phyloP scores from a whole-genome alignment of 2,113 vertebrate species.

The Ursus arctos region DNA sequence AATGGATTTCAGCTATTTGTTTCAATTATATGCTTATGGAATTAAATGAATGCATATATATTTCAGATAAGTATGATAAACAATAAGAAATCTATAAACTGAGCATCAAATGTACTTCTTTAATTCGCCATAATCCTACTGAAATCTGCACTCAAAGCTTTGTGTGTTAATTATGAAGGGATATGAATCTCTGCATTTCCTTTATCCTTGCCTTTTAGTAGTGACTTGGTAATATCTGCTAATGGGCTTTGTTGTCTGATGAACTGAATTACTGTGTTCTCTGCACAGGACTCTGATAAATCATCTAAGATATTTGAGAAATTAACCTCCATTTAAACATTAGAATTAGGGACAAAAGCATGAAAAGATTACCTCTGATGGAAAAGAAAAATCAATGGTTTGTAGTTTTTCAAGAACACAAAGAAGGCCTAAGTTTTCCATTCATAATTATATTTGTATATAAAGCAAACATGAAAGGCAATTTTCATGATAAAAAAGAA shows the following conservation, averaged over 20 bases:
- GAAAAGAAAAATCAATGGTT: constrained; percentile 29
- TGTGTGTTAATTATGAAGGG: constrained; percentile 66
- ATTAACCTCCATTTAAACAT: constrained; percentile 71
- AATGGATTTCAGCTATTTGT: constrained; percentile 76
- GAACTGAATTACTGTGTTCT: constrained; percentile 75
- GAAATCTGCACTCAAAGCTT: constrained; percentile 76
- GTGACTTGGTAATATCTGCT: constrained; percentile 73
- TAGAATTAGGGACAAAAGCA: constrained; percentile 44
- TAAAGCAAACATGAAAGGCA: constrained; percentile 48
- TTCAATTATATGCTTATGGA: constrained; percentile 74
- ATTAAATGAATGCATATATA: constrained; percentile 79
- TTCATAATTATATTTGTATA: constrained; percentile 47
- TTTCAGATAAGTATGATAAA: constrained; percentile 76
- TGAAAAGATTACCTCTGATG: constrained; percentile 56
- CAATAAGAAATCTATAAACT: constrained; percentile 71
- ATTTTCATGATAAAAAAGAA: not conserved
- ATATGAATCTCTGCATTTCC: constrained; percentile 77
- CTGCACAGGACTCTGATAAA: constrained; percentile 67
- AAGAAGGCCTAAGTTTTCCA: constrained; percentile 17
- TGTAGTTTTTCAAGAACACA: constrained; percentile 36
- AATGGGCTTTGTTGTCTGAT: constrained; percentile 77
- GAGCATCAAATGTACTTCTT: constrained; percentile 67
- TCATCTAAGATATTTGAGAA: constrained; percentile 73
- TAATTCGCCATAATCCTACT: constrained; percentile 76
- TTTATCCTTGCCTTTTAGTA: constrained; percentile 78